Base-by-base conservation (phyloP, 1,140 invertebrate species). In the Odontomachus brunneus region DNA sequence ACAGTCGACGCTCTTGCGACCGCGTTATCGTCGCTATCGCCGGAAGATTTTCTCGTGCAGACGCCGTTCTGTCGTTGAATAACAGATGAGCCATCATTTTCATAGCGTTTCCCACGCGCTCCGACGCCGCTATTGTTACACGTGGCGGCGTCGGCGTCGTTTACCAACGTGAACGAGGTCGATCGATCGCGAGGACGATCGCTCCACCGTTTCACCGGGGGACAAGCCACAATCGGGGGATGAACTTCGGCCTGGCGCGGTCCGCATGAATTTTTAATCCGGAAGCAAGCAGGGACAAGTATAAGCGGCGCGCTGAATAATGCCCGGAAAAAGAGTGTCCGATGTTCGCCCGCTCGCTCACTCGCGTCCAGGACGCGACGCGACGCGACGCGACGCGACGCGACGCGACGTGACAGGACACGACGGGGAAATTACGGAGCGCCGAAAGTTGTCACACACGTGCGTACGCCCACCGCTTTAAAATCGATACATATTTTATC, bases 401-500 rank as follows among this genome's bases (percentile, higher is more conserved):
- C 29, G 29, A 3, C 29, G 5, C 29, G 29, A 44, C 9, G n/a
- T 65, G n/a, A 44, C 63, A 65, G n/a, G 15, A 7, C 33, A 17
- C 22, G 48, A 24, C 51, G 29, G 44, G 48, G 85, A 91, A 91
- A 91, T 91, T 90, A 92, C 84, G 88, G 86, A 85, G 49, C 84
- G 82, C 33, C 72, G 63, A 75, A 71, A 66, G 66, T 82, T 44
- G 78, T 78, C 81, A 85, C 89, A 84, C 87, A 76, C 87, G 90
- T 85, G 84, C 84, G 84, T 83, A 87, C 89, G 89, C 89, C 89
- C 85, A 86, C 84, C 80, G 83, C 73, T 88, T 44, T 89, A 84
- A 87, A 89, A 89, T 84, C 87, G 88, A 88, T 89, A 89, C 87
- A 89, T 91, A 90, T 91, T 91, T 91, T 88, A 91, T 90, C 73